Conservation (phyloP, 37 sponge, comb jelly and placozoan genomes). For the Beroe forskalii region DNA sequence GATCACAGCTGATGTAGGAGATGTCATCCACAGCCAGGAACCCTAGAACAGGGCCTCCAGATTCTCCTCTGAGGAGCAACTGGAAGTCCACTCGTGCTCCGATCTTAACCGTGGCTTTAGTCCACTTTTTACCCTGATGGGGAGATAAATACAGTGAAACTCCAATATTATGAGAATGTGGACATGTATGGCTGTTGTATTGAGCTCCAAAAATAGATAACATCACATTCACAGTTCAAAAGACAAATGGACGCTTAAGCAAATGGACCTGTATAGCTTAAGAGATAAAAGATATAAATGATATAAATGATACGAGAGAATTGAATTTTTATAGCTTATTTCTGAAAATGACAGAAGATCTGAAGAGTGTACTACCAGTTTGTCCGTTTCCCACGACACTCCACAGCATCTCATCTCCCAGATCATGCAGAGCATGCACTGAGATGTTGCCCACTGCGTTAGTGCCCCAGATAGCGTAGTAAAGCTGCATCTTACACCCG, state of each 20-base stretch:
- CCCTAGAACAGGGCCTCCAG: constrained; percentile 16
- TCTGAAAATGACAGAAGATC: too few species aligned
- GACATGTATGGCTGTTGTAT: too few species aligned
- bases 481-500: constrained; percentile 15
- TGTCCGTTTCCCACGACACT: constrained; percentile 54
- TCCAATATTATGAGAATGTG: too few species aligned
- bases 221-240: too few species aligned
- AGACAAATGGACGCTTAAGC: too few species aligned
- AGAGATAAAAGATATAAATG: too few species aligned
- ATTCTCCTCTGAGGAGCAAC: constrained; percentile 41
- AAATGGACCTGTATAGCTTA: too few species aligned
- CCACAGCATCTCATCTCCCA: constrained; percentile 44
- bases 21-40: constrained; percentile 61
- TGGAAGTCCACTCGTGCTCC: constrained; percentile 50
- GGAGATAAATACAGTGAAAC: too few species aligned
- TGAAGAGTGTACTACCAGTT: constrained; percentile 4
- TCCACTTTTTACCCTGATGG: constrained; percentile 14
- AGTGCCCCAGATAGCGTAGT: constrained; percentile 65
- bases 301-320: too few species aligned
- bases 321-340: too few species aligned
- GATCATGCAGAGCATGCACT: not conserved
- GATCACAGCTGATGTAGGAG: constrained; percentile 46
- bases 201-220: too few species aligned
- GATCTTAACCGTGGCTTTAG: constrained; percentile 1
- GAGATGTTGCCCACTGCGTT: constrained; percentile 46